Evolutionary conservation across 1,140 invertebrate species (phyloP).

Genomic region (Tetragnatha versicolor): DNA sequence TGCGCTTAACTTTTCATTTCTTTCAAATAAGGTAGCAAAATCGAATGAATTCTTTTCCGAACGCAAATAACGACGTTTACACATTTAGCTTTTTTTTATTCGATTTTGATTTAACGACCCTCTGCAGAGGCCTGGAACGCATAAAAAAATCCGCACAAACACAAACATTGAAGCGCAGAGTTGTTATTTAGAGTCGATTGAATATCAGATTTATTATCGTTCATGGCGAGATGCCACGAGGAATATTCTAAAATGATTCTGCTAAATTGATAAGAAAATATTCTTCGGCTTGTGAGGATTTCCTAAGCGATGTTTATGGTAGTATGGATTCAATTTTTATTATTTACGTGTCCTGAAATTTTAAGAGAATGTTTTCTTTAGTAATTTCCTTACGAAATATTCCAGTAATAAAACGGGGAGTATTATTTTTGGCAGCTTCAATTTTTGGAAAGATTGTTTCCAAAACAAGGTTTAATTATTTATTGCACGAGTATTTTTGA

Average conservation of each 20-base stretch:
- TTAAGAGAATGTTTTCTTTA: not conserved
- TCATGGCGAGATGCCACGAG: conserved; percentile 7
- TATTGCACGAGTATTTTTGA: too few species aligned
- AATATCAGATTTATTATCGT: conserved; percentile 29
- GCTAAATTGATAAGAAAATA: conserved; percentile 12
- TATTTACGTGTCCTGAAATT: not conserved
- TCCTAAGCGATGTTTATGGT: not conserved
- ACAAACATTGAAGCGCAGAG: not conserved
- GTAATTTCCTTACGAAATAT: too few species aligned
- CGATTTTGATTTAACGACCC: conserved; percentile 24
- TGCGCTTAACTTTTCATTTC: conserved; percentile 28
- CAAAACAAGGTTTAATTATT: too few species aligned
- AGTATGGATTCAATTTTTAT: not conserved
- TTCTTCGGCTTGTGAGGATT: too few species aligned
- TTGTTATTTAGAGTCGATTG: conserved; percentile 20
- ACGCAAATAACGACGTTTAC: conserved; percentile 5
- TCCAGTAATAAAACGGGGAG: too few species aligned
- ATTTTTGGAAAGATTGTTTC: too few species aligned
- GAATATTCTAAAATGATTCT: conserved; percentile 19
- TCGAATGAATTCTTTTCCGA: conserved; percentile 11
- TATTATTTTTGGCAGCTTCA: too few species aligned
- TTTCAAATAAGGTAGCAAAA: not conserved
- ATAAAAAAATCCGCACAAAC: not conserved
- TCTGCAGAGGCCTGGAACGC: not conserved
- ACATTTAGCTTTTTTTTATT: conserved; percentile 15